Percentiles rank a stretch among this genome's conserved stretches.
Evolutionary conservation across 2,888 invertebrate species (phyloP).

Genomic region (Bombylius major): DNA sequence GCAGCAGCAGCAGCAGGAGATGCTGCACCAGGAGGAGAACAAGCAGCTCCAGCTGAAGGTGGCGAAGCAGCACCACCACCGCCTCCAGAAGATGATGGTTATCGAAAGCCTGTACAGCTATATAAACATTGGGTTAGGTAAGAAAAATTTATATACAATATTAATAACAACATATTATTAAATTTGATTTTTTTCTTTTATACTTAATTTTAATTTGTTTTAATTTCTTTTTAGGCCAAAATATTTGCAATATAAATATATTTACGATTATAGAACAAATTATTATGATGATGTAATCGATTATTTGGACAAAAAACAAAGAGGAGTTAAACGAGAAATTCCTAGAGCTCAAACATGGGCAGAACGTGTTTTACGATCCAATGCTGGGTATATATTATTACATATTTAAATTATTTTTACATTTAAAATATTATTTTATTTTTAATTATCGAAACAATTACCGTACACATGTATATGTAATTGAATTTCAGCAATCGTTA

Average conservation of each 20-base stretch:
- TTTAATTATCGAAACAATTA: too few species aligned
- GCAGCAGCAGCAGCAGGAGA: slow-evolving; percentile 17
- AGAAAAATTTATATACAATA: slow-evolving; percentile 10
- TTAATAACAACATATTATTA: not conserved
- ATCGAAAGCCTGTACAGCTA: slow-evolving; percentile 54
- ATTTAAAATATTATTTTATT: too few species aligned
- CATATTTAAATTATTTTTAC: too few species aligned
- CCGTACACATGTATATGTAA: too few species aligned
- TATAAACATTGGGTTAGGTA: slow-evolving; percentile 72
- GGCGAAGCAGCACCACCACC: slow-evolving; percentile 36
- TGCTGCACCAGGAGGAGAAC: slow-evolving; percentile 19
- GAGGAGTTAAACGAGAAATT: slow-evolving; percentile 52
- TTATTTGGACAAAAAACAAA: slow-evolving; percentile 63
- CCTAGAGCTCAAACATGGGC: slow-evolving; percentile 78
- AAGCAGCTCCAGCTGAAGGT: slow-evolving; percentile 22
- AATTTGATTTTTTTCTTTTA: too few species aligned
- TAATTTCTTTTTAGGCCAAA: slow-evolving; percentile 48
- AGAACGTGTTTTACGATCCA: slow-evolving; percentile 65
- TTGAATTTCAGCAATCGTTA: not conserved
- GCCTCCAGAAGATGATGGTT: slow-evolving; percentile 43
- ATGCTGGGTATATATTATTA: slow-evolving; percentile 24
- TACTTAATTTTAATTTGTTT: not conserved
- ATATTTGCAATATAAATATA: slow-evolving; percentile 67
- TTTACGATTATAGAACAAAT: slow-evolving; percentile 73
- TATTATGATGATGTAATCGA: slow-evolving; percentile 79